These are phyloP conservation scores for Drosophila mayaguana DNA, from an alignment of 2,888 invertebrate species.

Conservation along the genomic window DNA sequence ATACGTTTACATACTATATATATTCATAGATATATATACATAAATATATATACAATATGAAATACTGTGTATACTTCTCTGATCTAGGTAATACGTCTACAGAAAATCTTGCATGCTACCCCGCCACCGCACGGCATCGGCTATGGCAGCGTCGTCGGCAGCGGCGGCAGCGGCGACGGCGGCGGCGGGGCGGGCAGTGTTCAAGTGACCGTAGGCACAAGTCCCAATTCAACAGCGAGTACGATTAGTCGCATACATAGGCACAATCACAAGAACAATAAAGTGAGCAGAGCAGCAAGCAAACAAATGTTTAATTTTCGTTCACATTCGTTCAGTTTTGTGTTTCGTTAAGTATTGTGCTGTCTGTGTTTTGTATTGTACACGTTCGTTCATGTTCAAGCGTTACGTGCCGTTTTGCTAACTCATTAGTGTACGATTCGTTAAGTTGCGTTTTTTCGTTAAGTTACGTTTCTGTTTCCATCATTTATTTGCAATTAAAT, in stretches of 20 bases:
- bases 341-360: slow-evolving; percentile 26
- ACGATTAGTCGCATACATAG: slow-evolving; percentile 85
- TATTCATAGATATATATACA: slow-evolving; percentile 28
- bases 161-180: slow-evolving; percentile 73
- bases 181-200: slow-evolving; percentile 84
- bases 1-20: slow-evolving; percentile 29
- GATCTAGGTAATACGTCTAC: slow-evolving; percentile 91
- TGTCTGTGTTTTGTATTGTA: slow-evolving; percentile 26
- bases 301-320: slow-evolving; percentile 41
- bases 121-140: slow-evolving; percentile 78
- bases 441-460: slow-evolving; percentile 10
- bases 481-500: background rate
- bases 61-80: slow-evolving; percentile 68
- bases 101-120: slow-evolving; percentile 91
- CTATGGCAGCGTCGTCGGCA: slow-evolving; percentile 73
- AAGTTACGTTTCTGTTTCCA: background rate
- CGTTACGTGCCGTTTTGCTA: slow-evolving; percentile 14
- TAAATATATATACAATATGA: slow-evolving; percentile 46
- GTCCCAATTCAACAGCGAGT: slow-evolving; percentile 84
- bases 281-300: slow-evolving; percentile 83
- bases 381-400: slow-evolving; percentile 21
- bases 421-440: slow-evolving; percentile 15
- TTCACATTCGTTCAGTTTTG: slow-evolving; percentile 41
- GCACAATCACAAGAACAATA: slow-evolving; percentile 83
- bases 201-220: slow-evolving; percentile 84